Percentiles rank a stretch among this genome's conserved stretches.
phyloP scores from a whole-genome alignment of 2,888 invertebrate genomes.

The Ophion costatus region DNA sequence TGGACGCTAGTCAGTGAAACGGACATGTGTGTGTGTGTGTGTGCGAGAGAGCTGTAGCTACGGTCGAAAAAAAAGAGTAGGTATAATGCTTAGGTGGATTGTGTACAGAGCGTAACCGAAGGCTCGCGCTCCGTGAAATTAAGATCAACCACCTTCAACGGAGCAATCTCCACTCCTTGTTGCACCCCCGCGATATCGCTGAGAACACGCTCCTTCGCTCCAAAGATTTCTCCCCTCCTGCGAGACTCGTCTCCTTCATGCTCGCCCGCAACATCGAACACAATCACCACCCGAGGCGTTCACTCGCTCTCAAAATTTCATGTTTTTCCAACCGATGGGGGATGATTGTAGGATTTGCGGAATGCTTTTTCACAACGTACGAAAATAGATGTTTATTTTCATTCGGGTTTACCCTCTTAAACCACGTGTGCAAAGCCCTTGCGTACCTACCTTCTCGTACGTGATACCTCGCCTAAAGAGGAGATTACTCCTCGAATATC shows the following conservation, averaged over 20 bases:
- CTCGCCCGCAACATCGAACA: not conserved
- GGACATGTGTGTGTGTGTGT: slow-evolving; percentile 28
- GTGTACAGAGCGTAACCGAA: slow-evolving; percentile 81
- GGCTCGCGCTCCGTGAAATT: slow-evolving; percentile 83
- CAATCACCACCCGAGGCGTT: not conserved
- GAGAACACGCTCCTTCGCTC: slow-evolving; percentile 54
- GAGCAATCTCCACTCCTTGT: slow-evolving; percentile 77
- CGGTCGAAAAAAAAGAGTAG: slow-evolving; percentile 24
- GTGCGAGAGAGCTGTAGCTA: slow-evolving; percentile 20
- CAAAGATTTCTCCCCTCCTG: slow-evolving; percentile 23
- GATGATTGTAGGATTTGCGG: not conserved
- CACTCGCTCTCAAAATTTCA: not conserved
- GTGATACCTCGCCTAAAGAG: slow-evolving; percentile 75
- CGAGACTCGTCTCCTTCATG: not conserved
- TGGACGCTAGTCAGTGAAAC: slow-evolving; percentile 21
- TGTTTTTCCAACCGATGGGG: not conserved
- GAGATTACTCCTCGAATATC: slow-evolving; percentile 75
- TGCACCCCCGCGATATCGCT: slow-evolving; percentile 24
- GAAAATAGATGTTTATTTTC: slow-evolving; percentile 14
- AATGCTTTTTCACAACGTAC: not conserved
- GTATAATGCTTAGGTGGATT: slow-evolving; percentile 75
- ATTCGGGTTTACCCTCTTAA: slow-evolving; percentile 32
- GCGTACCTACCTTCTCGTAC: slow-evolving; percentile 73
- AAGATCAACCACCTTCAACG: slow-evolving; percentile 82
- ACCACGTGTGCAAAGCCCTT: slow-evolving; percentile 74